Conservation (phyloP, 2,113 vertebrate species). For the Hyperopisus bebe region DNA sequence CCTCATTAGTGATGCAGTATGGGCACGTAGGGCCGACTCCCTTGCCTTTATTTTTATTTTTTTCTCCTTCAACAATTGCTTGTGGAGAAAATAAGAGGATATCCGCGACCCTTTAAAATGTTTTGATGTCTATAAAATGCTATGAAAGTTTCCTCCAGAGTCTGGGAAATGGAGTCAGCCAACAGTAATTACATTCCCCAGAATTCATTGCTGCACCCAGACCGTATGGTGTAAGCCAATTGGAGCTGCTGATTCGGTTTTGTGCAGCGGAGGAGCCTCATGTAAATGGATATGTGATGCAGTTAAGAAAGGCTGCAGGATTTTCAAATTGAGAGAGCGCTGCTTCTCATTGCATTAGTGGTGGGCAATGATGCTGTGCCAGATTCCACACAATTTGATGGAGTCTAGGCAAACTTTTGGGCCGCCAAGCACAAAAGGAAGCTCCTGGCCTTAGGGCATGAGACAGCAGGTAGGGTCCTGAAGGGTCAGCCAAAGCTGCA, state of each 20-base stretch:
- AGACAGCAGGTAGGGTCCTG: not conserved
- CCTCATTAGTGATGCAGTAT: not conserved
- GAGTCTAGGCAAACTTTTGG: slow-evolving; percentile 29
- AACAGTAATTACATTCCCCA: slow-evolving; percentile 72
- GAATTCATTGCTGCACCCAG: slow-evolving; percentile 63
- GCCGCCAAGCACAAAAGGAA: not conserved
- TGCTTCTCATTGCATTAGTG: slow-evolving; percentile 65
- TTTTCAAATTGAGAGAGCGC: slow-evolving; percentile 62
- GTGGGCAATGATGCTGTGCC: slow-evolving; percentile 55
- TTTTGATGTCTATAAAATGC: slow-evolving; percentile 74
- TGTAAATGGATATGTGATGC: slow-evolving; percentile 79
- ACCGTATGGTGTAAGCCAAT: slow-evolving; percentile 70
- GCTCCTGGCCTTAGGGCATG: not conserved
- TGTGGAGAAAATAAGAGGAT: slow-evolving; percentile 35
- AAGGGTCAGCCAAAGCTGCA: not conserved
- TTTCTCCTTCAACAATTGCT: slow-evolving; percentile 3
- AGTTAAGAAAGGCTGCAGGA: slow-evolving; percentile 61
- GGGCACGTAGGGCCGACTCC: not conserved
- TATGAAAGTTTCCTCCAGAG: slow-evolving; percentile 68
- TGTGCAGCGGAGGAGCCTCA: slow-evolving; percentile 68
- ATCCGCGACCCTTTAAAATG: slow-evolving; percentile 62
- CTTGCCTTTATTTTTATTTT: not conserved
- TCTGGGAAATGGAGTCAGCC: slow-evolving; percentile 73
- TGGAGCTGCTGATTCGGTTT: slow-evolving; percentile 73
- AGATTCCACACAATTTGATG: slow-evolving; percentile 60